Evolutionary conservation across 2,888 invertebrate species (phyloP).

Genomic region (Drosophila helvetica): DNA sequence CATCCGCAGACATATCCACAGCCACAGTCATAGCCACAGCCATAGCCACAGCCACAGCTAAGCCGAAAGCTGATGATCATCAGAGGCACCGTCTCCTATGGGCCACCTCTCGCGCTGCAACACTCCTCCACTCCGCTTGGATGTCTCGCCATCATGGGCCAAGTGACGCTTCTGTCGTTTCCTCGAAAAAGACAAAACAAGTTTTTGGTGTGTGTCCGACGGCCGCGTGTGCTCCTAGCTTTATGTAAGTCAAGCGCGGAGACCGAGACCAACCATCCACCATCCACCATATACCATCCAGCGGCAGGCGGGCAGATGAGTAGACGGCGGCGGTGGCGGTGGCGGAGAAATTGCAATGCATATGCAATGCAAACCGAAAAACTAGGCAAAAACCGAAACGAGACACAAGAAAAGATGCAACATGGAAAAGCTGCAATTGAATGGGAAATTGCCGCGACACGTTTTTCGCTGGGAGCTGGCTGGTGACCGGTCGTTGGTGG

Average conservation of each 20-base stretch:
- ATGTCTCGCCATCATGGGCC: slow-evolving; percentile 25
- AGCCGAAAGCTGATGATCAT: slow-evolving; percentile 17
- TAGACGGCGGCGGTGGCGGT: slow-evolving; percentile 35
- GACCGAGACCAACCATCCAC: slow-evolving; percentile 51
- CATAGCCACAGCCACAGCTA: background rate
- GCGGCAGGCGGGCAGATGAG: slow-evolving; percentile 63
- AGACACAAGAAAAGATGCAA: slow-evolving; percentile 23
- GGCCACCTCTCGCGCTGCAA: background rate
- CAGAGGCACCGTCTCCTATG: background rate
- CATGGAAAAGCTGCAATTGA: slow-evolving; percentile 69
- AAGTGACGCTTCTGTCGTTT: slow-evolving; percentile 64
- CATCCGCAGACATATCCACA: slow-evolving; percentile 27
- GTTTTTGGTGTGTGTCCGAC: slow-evolving; percentile 67
- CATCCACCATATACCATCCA: slow-evolving; percentile 30
- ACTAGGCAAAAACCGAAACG: slow-evolving; percentile 53
- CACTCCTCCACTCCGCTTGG: slow-evolving; percentile 5
- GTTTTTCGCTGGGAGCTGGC: slow-evolving; percentile 54
- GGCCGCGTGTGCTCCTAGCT: slow-evolving; percentile 65
- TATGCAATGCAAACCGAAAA: slow-evolving; percentile 64
- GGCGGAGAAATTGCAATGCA: slow-evolving; percentile 65
- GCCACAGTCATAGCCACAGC: background rate
- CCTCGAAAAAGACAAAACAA: slow-evolving; percentile 71
- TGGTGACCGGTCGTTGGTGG: slow-evolving; percentile 24
- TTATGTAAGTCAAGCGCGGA: slow-evolving; percentile 77
- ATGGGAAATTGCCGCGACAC: slow-evolving; percentile 76